Conservation (phyloP, 2,113 vertebrate species). For the Periophthalmus modestus region DNA sequence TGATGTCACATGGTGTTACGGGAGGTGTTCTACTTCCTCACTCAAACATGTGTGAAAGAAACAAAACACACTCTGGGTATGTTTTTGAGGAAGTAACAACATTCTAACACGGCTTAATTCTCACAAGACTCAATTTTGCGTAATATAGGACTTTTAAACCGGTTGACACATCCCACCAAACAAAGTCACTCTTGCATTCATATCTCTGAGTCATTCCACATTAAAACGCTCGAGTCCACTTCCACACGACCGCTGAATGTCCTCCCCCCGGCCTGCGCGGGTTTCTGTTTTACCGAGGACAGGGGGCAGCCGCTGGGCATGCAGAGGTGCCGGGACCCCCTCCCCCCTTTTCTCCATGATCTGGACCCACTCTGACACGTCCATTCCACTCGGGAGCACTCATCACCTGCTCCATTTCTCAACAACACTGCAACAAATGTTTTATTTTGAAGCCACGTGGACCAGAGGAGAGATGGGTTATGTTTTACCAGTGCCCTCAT, state of each 20-base stretch:
- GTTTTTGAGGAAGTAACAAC: no score
- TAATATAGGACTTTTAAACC: no score
- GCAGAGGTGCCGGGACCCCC: slow-evolving; percentile 26
- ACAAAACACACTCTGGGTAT: no score
- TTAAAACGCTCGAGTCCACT: background rate
- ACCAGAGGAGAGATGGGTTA: background rate
- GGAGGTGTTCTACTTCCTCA: no score
- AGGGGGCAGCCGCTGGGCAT: slow-evolving; percentile 14
- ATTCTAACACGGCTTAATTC: no score
- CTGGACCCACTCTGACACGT: slow-evolving; percentile 59
- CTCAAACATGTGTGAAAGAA: no score
- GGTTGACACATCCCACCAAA: background rate
- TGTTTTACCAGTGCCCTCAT: background rate
- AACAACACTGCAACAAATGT: background rate
- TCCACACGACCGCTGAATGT: slow-evolving; percentile 36
- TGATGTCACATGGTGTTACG: no score
- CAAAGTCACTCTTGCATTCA: background rate
- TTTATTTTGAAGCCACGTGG: background rate
- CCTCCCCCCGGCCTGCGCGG: slow-evolving; percentile 21
- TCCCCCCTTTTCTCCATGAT: slow-evolving; percentile 41
- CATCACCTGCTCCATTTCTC: slow-evolving; percentile 1
- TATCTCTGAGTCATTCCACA: background rate
- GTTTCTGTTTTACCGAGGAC: slow-evolving; percentile 32
- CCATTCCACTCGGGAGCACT: background rate
- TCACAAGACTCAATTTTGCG: no score